Base-by-base conservation (phyloP, 1,140 invertebrate genomes). In the Odontomachus brunneus region DNA sequence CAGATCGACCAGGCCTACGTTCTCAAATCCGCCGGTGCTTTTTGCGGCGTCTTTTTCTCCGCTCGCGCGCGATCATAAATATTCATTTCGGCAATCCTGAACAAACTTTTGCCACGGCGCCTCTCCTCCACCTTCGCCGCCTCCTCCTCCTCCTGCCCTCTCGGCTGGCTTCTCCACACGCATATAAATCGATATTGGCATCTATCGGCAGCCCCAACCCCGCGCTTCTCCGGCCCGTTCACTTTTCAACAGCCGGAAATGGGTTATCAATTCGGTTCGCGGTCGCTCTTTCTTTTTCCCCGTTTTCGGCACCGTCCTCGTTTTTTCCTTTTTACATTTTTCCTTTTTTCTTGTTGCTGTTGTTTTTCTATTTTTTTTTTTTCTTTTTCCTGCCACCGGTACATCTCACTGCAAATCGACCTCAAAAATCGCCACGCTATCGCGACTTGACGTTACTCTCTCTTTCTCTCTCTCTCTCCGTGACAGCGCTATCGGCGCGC, bases 101-200 rank as follows among this genome's bases (percentile, higher is more conserved):
- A 80, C 65, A 80, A 80, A 80, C 75, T 80, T 80, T 80, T 80
- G 63, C 51, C 38, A 44, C 38, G 38, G 38, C 9, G 38, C 38
- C 9, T 44, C 38, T 38, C 57, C 65, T 44, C 49, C 49, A 33
- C 5, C 29, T 33, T 33, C 29, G 29, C 29, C 29, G 2, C 29
- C 29, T 5, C 29, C 29, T 33, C 29, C 5, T 5, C 5, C 29
- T 33, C 29, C 5, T 5, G 2, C 29, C 33, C 65, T 44, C 65
- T 65, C 33, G 65, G 51, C 69, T 22, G 22, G 62, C 33, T 24
- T 69, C 65, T 57, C 65, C 65, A 17, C 75, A 48, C 33, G 75
- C 75, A 71, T 80, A 71, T 80, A 80, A 80, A 80, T 80, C 65
- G 75, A 80, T 80, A 80, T 71, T 80, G 75, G 75, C 75, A 69